These are phyloP conservation scores for Rhizoglyphus robini DNA, from an alignment of 1,140 invertebrate genomes.

Conservation along the genomic window DNA sequence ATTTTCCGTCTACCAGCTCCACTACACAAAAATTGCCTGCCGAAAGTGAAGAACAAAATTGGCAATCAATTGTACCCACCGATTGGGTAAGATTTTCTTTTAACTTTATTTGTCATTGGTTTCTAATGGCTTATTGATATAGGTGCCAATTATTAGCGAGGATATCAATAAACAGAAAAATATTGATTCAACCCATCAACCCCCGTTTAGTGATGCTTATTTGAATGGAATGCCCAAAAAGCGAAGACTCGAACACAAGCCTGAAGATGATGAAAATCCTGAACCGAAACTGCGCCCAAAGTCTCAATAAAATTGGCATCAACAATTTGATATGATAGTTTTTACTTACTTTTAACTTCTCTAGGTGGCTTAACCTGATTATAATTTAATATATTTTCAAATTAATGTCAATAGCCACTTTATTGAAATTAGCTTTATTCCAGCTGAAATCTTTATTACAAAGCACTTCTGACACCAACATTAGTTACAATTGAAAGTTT, in stretches of 20 bases:
- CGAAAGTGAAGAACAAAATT: neutral
- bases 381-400: too few relatives aligned
- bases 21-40: neutral
- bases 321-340: too few relatives aligned
- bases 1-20: constrained; percentile 26
- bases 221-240: constrained; percentile 63
- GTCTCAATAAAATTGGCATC: too few relatives aligned
- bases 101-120: constrained; percentile 36
- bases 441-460: too few relatives aligned
- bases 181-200: constrained; percentile 32
- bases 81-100: constrained; percentile 17
- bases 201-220: constrained; percentile 65
- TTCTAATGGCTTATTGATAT: constrained; percentile 35
- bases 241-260: constrained; percentile 43
- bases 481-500: too few relatives aligned
- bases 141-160: constrained; percentile 62
- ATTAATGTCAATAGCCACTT: too few relatives aligned
- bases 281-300: too few relatives aligned
- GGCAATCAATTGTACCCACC: neutral
- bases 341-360: too few relatives aligned
- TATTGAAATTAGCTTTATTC: too few relatives aligned
- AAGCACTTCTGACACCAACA: too few relatives aligned
- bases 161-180: constrained; percentile 44
- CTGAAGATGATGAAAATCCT: neutral
- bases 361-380: too few relatives aligned